A percentile compares a stretch with the other conserved stretches of the same genome.
These are phyloP conservation scores for Cephonodes hylas DNA, from an alignment of 2,888 invertebrate genomes.

Conservation along the genomic window DNA sequence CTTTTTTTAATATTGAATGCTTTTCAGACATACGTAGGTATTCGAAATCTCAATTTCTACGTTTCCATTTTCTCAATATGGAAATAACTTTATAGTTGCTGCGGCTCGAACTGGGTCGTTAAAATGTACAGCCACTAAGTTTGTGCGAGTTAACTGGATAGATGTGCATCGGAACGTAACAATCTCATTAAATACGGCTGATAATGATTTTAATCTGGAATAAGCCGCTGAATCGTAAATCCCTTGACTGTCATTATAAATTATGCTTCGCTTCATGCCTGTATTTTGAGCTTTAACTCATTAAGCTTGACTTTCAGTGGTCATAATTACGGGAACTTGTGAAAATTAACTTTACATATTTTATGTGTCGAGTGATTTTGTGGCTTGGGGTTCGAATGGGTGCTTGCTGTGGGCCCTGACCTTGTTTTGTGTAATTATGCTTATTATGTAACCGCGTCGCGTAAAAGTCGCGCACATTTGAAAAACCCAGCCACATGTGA, in stretches of 20 bases:
- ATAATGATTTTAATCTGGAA: slow-evolving; percentile 11
- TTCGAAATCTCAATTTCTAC: background rate
- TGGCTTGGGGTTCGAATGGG: background rate
- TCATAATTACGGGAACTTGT: slow-evolving; percentile 21
- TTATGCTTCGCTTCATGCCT: background rate
- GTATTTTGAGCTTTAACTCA: background rate
- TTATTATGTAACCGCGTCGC: background rate
- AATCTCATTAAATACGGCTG: slow-evolving; percentile 12
- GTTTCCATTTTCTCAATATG: background rate
- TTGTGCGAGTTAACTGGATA: background rate
- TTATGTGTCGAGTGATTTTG: slow-evolving; percentile 17
- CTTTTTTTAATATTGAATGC: background rate
- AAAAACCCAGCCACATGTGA: background rate
- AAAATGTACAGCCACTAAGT: background rate
- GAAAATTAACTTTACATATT: slow-evolving; percentile 28
- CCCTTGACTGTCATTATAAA: background rate
- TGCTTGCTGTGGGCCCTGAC: background rate
- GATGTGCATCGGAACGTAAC: background rate
- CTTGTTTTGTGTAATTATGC: background rate
- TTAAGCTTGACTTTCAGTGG: slow-evolving; percentile 17
- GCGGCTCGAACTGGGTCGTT: background rate
- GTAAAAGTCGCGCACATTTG: background rate
- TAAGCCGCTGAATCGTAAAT: background rate
- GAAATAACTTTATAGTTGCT: background rate
- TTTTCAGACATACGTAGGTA: background rate